These are phyloP conservation scores for Dendrocincla tyrannina DNA, from an alignment of 2,797 vertebrate species.

Conservation along the genomic window DNA sequence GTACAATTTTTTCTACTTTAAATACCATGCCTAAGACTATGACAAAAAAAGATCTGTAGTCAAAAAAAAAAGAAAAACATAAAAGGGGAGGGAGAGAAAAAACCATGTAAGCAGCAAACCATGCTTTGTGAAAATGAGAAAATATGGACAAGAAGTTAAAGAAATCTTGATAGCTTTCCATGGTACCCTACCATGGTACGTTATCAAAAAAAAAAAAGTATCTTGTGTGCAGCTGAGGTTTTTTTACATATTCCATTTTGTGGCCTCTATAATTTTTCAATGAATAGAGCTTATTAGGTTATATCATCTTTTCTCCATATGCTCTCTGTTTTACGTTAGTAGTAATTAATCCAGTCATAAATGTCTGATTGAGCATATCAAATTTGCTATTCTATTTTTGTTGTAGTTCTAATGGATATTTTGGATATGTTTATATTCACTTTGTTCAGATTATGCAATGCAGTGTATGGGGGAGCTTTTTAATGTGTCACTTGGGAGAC, in stretches of 20 bases:
- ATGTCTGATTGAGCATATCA: slow-evolving; percentile 16
- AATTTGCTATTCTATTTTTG: slow-evolving; percentile 21
- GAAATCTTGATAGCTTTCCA: background rate
- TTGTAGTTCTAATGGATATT: background rate
- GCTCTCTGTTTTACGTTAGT: slow-evolving; percentile 26
- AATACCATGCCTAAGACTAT: background rate
- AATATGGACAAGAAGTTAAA: background rate
- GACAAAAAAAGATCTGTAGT: background rate
- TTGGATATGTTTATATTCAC: background rate
- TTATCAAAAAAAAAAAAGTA: background rate
- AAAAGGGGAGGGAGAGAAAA: accelerated
- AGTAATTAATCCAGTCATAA: slow-evolving; percentile 35
- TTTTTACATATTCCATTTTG: background rate
- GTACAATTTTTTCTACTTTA: background rate
- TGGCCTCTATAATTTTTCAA: slow-evolving; percentile 3
- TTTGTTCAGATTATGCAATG: slow-evolving; percentile 5
- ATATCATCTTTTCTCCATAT: slow-evolving; percentile 41
- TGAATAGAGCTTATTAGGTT: background rate
- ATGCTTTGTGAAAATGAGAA: background rate
- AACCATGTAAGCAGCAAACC: background rate
- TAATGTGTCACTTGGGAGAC: slow-evolving; percentile 13
- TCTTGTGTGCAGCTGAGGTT: background rate
- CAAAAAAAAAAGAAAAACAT: background rate
- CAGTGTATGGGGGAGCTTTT: background rate
- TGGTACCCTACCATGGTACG: background rate